Base-by-base conservation (phyloP, 2,113 vertebrate genomes). In the Macroglossus sobrinus region DNA sequence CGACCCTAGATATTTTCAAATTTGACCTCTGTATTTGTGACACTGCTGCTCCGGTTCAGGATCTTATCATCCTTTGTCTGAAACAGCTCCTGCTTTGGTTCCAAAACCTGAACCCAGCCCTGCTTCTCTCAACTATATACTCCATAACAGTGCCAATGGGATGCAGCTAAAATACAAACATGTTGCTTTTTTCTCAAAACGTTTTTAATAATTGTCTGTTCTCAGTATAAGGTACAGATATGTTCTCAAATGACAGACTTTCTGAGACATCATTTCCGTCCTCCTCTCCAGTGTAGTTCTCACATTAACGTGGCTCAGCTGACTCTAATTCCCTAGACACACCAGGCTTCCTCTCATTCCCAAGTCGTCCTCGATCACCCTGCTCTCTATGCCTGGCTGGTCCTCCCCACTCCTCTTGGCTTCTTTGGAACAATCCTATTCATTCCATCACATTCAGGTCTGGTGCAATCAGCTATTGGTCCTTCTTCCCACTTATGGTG, bases 251-350 rank as follows among this genome's bases (percentile, higher is more conserved):
- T 3, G 28, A 43, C 1, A 64, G 30, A 12, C 33, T 24, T 76
- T 68, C 10, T 6, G 24, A 75, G 71, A 19, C 28, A 3, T 84
- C 6, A 16, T 14, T 4, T 11, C 1, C 35, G 72, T 72, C 2
- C 35, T 47, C 16, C 9, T 40, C 7, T 55, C n/a, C 19, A 10
- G 6, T 2, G 2, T 12, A 16, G 19, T 22, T 61, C n/a, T 74
- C 18, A 4, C 0, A 2, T 3, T 47, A 5, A 13, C 3, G 7
- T 8, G 3, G 18, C 7, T 12, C 40, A 21, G 3, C 3, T 61
- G 43, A 16, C 21, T 47, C 74, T 47, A 61, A 22, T 12, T 72
- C 14, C n/a, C 38, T 76, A 33, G 26, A 26, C 47, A 71, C 10
- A 28, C 1, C 0, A 63, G 22, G 15, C 3, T 10, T 18, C 19